Evolutionary conservation across 2,888 invertebrate genomes (phyloP).

Genomic region (Diploptera punctata): DNA sequence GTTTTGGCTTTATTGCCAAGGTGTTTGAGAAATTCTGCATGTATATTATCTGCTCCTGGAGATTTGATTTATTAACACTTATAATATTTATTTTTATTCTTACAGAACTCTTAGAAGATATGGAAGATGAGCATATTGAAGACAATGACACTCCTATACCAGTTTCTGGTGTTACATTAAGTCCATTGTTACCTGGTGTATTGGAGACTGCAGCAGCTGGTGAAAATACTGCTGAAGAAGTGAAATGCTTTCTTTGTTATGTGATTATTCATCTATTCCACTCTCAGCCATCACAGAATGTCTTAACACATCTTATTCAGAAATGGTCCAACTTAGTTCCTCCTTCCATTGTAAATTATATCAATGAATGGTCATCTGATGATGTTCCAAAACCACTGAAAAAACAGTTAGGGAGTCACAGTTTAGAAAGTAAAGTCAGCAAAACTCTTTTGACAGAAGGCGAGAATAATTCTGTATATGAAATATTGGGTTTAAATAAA

Average conservation of each 20-base stretch:
- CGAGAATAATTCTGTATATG: slow-evolving; percentile 51
- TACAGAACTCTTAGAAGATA: slow-evolving; percentile 15
- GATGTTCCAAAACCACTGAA: slow-evolving; percentile 53
- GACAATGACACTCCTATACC: neutral
- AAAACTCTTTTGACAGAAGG: slow-evolving; percentile 57
- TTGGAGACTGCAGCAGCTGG: slow-evolving; percentile 5
- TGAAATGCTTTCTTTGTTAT: slow-evolving; percentile 18
- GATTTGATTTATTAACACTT: no score
- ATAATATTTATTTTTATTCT: no score
- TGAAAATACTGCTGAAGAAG: neutral
- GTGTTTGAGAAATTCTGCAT: no score
- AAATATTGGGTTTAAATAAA: slow-evolving; percentile 51
- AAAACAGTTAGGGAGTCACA: slow-evolving; percentile 51
- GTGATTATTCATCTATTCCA: slow-evolving; percentile 34
- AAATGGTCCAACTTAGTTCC: neutral
- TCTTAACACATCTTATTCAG: slow-evolving; percentile 18
- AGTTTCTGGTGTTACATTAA: neutral
- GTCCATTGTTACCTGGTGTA: slow-evolving; percentile 28
- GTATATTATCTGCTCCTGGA: no score
- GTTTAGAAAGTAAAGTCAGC: slow-evolving; percentile 55
- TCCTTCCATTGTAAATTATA: neutral
- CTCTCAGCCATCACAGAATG: neutral
- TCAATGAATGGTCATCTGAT: slow-evolving; percentile 40
- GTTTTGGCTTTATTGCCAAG: no score
- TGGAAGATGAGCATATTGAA: neutral